These are phyloP conservation scores for Phoeniculus purpureus DNA, from an alignment of 2,797 vertebrate species.

Conservation along the genomic window DNA sequence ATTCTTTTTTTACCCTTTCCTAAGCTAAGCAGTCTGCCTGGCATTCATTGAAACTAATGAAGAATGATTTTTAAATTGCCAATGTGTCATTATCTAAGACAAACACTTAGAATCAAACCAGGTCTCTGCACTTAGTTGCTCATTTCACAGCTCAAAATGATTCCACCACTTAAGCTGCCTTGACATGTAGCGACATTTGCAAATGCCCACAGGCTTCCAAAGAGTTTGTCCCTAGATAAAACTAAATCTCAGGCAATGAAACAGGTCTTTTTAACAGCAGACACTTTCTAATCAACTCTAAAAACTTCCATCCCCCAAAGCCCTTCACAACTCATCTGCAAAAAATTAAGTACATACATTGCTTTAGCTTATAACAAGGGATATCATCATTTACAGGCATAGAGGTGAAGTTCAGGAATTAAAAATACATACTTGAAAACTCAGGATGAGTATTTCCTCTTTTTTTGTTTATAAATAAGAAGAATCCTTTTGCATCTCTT, in stretches of 20 bases:
- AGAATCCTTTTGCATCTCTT: neutral
- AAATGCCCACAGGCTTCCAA: slow-evolving; percentile 25
- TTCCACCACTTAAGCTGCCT: neutral
- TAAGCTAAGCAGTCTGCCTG: neutral
- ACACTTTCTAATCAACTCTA: slow-evolving; percentile 43
- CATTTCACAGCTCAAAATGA: slow-evolving; percentile 32
- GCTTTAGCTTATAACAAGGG: slow-evolving; percentile 9
- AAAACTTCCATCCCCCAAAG: neutral
- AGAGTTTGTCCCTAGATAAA: slow-evolving; percentile 36
- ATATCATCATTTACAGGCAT: neutral
- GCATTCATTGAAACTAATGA: slow-evolving; percentile 29
- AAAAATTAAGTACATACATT: neutral
- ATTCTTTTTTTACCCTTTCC: neutral
- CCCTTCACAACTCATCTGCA: neutral
- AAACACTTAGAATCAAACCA: slow-evolving; percentile 31
- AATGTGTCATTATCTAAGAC: slow-evolving; percentile 7
- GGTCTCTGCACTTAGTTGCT: slow-evolving; percentile 42
- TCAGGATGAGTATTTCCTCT: neutral
- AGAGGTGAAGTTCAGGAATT: slow-evolving; percentile 8
- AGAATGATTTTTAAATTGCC: slow-evolving; percentile 41
- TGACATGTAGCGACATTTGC: slow-evolving; percentile 16
- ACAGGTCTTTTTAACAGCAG: slow-evolving; percentile 33
- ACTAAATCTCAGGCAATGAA: slow-evolving; percentile 43
- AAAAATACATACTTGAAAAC: slow-evolving; percentile 30
- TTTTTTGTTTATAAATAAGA: neutral